Evolutionary conservation across 1,140 invertebrate species (phyloP).

Genomic region (Anthonomus grandis): DNA sequence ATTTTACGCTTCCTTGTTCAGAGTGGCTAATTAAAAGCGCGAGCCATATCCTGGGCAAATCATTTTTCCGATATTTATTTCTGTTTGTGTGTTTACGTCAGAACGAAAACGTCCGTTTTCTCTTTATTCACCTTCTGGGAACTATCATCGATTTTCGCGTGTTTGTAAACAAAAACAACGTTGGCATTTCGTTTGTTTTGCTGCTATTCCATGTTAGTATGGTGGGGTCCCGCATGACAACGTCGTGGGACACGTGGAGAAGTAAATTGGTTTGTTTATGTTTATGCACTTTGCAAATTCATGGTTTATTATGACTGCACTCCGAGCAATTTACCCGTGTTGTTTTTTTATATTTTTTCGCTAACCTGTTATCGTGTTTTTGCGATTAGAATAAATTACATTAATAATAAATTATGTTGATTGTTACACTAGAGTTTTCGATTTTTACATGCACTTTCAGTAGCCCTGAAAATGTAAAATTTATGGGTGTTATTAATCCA

Average conservation of each 20-base stretch:
- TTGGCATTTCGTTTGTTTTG: slow-evolving; percentile 16
- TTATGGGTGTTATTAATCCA: no score
- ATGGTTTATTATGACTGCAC: no score
- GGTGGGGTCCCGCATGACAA: neutral
- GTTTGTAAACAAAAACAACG: slow-evolving; percentile 31
- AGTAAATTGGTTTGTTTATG: slow-evolving; percentile 19
- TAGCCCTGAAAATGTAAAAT: no score
- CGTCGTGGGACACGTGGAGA: slow-evolving; percentile 12
- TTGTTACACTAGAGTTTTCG: no score
- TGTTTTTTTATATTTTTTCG: neutral
- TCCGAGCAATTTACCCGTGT: neutral
- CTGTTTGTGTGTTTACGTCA: no score
- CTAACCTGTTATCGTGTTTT: no score
- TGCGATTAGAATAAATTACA: neutral
- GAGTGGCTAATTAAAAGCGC: neutral
- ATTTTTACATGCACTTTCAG: no score
- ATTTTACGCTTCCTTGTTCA: slow-evolving; percentile 19
- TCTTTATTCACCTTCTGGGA: slow-evolving; percentile 2
- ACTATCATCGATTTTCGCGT: slow-evolving; percentile 23
- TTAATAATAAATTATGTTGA: neutral
- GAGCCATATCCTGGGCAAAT: neutral
- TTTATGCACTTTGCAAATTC: no score
- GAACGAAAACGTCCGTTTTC: no score
- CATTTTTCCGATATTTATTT: neutral
- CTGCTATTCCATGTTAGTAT: slow-evolving; percentile 1